Conservation (phyloP, 2,888 invertebrate genomes). For the Odontocerum albicorne region DNA sequence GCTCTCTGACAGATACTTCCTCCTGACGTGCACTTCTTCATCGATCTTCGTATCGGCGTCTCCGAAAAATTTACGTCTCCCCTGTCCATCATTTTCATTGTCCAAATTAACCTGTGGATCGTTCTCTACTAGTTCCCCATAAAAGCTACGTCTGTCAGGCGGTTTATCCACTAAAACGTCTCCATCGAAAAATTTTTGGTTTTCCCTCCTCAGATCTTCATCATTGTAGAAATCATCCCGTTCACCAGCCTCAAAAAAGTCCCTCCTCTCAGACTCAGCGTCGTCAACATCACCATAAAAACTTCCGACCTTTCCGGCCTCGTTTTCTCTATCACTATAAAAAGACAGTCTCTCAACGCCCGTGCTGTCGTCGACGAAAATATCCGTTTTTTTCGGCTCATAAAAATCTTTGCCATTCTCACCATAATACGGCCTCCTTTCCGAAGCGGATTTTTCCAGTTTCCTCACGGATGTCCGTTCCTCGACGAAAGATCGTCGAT, state of each 20-base stretch:
- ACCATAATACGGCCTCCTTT: conserved; percentile 45
- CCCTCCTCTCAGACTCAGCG: conserved; percentile 13
- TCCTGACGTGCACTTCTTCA: conserved; percentile 21
- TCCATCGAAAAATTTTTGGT: conserved; percentile 29
- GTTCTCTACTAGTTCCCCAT: conserved; percentile 23
- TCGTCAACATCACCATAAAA: conserved; percentile 22
- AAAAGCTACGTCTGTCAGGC: conserved; percentile 21
- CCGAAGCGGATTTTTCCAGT: conserved; percentile 45
- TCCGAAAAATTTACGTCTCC: conserved; percentile 18
- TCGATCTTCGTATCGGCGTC: conserved; percentile 27
- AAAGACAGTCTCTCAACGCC: conserved; percentile 27
- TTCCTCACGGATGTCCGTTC: conserved; percentile 11
- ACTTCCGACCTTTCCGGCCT: conserved; percentile 5
- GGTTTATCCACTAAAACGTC: conserved; percentile 18
- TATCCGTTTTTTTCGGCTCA: conserved; percentile 37
- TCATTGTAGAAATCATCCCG: conserved; percentile 21
- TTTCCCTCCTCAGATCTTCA: conserved; percentile 22
- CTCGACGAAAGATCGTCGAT: background rate
- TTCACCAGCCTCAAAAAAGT: conserved; percentile 18
- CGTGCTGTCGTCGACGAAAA: conserved; percentile 29
- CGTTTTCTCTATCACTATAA: conserved; percentile 29
- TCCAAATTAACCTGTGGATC: conserved; percentile 16
- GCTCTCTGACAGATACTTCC: conserved; percentile 31
- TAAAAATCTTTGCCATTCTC: conserved; percentile 37
- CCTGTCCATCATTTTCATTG: conserved; percentile 12